Evolutionary conservation across 92 coral and sea anemone species (phyloP).

Genomic region (Parazoanthus swiftii): DNA sequence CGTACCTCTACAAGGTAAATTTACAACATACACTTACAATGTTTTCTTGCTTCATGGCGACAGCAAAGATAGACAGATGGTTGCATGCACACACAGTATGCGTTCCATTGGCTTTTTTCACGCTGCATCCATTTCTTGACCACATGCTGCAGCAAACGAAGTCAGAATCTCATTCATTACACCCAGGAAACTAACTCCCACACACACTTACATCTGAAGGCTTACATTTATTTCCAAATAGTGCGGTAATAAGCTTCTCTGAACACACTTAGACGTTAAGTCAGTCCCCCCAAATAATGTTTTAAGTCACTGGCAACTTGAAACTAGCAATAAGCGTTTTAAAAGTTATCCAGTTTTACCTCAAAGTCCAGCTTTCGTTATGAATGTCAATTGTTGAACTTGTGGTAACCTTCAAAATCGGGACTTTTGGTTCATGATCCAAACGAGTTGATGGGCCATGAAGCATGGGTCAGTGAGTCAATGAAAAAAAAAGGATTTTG

Average conservation of each 20-base stretch:
- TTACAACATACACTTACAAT: slow-evolving; percentile 37
- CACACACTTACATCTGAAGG: too few species aligned
- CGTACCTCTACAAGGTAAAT: neutral
- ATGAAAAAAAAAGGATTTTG: too few species aligned
- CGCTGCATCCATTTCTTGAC: slow-evolving; percentile 67
- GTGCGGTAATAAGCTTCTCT: too few species aligned
- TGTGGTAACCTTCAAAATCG: too few species aligned
- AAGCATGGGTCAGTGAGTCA: too few species aligned
- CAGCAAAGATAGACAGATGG: slow-evolving; percentile 66
- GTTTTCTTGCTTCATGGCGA: slow-evolving; percentile 62
- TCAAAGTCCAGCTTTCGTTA: too few species aligned
- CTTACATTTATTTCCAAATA: too few species aligned
- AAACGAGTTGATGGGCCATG: too few species aligned
- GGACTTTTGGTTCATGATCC: too few species aligned
- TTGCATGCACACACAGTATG: slow-evolving; percentile 64
- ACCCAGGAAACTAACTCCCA: neutral
- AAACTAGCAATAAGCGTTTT: neutral
- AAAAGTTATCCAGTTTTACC: too few species aligned
- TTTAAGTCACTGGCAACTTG: neutral
- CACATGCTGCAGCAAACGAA: slow-evolving; percentile 40
- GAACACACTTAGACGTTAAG: too few species aligned
- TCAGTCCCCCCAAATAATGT: neutral
- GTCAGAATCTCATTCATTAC: neutral
- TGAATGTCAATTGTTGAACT: too few species aligned
- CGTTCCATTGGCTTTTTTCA: slow-evolving; percentile 55